Percentiles rank a stretch among this genome's conserved stretches.
phyloP scores from a whole-genome alignment of 2,888 invertebrate genomes.

The Caenorhabditis drosophilae region DNA sequence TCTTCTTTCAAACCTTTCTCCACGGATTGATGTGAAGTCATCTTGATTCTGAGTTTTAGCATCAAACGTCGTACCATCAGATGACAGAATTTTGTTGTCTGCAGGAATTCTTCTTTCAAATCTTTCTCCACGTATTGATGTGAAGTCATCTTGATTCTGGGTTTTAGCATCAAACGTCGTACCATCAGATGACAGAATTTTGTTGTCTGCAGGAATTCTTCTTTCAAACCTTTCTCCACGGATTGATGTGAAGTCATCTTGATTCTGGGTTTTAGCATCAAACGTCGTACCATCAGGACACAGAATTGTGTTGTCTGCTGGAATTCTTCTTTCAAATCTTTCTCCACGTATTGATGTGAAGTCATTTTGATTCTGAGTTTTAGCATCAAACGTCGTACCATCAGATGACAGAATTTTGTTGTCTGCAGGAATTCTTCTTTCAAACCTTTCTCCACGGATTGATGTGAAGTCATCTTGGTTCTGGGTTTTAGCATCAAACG shows the following conservation, averaged over 20 bases:
- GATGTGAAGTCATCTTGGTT: constrained; percentile 12
- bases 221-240: constrained; percentile 47
- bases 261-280: constrained; percentile 24
- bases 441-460: constrained; percentile 8
- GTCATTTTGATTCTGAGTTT: constrained; percentile 17
- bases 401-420: constrained; percentile 10
- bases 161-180: neutral
- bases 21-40: constrained; percentile 20
- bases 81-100: constrained; percentile 41
- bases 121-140: neutral
- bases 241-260: constrained; percentile 22
- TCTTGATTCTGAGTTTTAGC: constrained; percentile 18
- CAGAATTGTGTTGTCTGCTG: constrained; percentile 8
- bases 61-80: constrained; percentile 20
- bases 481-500: constrained; percentile 17
- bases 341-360: constrained; percentile 7
- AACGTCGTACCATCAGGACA: constrained; percentile 23
- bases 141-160: constrained; percentile 16
- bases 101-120: constrained; percentile 19
- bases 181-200: constrained; percentile 28
- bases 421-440: constrained; percentile 5
- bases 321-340: constrained; percentile 5
- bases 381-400: constrained; percentile 9
- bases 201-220: constrained; percentile 29
- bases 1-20: constrained; percentile 29